phyloP scores from a whole-genome alignment of 2,113 vertebrate species.

The Alouatta palliata region DNA sequence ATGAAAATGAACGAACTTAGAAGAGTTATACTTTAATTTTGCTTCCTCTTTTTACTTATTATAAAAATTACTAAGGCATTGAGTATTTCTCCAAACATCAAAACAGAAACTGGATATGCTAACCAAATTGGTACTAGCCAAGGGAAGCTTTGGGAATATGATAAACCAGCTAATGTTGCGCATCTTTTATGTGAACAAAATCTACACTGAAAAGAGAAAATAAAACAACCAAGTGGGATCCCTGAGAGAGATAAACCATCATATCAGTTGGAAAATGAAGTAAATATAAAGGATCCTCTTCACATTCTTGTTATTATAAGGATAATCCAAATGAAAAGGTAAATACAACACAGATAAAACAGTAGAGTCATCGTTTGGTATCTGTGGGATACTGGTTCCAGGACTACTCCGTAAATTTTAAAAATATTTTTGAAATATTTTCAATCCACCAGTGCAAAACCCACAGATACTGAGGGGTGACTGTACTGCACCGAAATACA shows the following conservation, averaged over 20 bases:
- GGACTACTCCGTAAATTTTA: neutral
- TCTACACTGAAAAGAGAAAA: neutral
- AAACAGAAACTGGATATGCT: neutral
- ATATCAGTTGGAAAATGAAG: neutral
- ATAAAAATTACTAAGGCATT: neutral
- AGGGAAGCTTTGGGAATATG: neutral
- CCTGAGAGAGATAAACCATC: neutral
- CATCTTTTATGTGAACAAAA: neutral
- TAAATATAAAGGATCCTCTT: neutral
- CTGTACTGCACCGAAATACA: neutral
- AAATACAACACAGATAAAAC: neutral
- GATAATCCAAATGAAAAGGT: neutral
- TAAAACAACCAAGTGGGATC: neutral
- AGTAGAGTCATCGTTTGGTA: too few species aligned
- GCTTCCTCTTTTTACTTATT: neutral
- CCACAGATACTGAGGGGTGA: neutral
- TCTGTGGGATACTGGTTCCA: too few species aligned
- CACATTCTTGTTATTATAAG: neutral
- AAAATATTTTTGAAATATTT: neutral
- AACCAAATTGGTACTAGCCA: neutral
- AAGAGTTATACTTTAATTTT: conserved; percentile 7
- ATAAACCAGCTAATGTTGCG: neutral
- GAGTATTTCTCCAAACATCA: neutral
- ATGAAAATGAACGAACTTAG: neutral
- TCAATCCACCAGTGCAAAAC: neutral